These are phyloP conservation scores for Bothrops jararaca DNA, from an alignment of 2,113 vertebrate genomes.

Conservation along the genomic window DNA sequence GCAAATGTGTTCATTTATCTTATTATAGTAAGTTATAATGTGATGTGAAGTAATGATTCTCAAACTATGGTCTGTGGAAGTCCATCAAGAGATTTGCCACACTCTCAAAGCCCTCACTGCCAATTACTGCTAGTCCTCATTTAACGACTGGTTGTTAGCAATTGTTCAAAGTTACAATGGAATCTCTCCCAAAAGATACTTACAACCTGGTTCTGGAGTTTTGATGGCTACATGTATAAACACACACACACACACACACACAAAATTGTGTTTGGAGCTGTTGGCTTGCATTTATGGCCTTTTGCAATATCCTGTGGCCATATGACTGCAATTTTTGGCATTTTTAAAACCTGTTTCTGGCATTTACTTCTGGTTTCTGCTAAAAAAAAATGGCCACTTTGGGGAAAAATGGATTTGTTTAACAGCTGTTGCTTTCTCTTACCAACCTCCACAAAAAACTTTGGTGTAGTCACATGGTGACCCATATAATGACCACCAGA, in stretches of 20 bases:
- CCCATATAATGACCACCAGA: not conserved
- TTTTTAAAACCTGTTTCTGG: not conserved
- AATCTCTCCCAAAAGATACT: not conserved
- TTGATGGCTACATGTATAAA: not conserved
- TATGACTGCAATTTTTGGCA: not conserved
- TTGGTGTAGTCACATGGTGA: not conserved
- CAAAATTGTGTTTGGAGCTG: not conserved
- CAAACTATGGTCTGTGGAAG: not conserved
- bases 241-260: too few relatives aligned
- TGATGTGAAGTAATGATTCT: not conserved
- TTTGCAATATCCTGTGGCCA: not conserved
- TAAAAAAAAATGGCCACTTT: not conserved
- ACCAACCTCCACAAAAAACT: not conserved
- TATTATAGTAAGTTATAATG: not conserved
- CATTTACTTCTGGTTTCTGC: not conserved
- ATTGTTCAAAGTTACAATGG: not conserved
- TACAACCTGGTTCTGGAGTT: not conserved
- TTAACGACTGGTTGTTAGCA: not conserved
- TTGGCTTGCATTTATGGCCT: not conserved
- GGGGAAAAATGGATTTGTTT: not conserved
- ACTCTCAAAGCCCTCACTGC: not conserved
- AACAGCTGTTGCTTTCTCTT: not conserved
- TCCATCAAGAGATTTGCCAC: not conserved
- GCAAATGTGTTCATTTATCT: too few relatives aligned
- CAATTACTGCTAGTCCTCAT: not conserved